Conservation (phyloP, 2,797 vertebrate species). For the Alcedo quadribrachys region DNA sequence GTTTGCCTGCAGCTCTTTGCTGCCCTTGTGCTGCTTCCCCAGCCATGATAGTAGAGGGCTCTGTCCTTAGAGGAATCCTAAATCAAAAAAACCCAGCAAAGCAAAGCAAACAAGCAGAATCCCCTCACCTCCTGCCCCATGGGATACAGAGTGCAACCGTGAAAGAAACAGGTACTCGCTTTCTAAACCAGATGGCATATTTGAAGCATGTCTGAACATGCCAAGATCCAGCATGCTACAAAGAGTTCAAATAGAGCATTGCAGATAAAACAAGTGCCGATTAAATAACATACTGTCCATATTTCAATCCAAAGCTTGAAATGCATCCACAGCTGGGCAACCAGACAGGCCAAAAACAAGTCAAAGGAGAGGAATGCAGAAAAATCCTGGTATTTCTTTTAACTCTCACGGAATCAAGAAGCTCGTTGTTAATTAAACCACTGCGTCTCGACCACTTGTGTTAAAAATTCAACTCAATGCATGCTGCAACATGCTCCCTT, state of each 20-base stretch:
- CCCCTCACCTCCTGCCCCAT: accelerated
- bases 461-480: not conserved
- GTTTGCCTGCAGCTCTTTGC: not conserved
- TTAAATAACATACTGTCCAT: not conserved
- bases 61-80: not conserved
- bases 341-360: not conserved
- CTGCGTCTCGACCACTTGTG: accelerated
- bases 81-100: not conserved
- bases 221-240: not conserved
- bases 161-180: not conserved
- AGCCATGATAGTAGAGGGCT: not conserved
- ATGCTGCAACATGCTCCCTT: accelerated
- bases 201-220: not conserved
- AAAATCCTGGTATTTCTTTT: not conserved
- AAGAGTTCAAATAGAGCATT: slow-evolving; percentile 14
- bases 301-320: not conserved
- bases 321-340: not conserved
- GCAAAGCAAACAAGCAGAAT: slow-evolving; percentile 10
- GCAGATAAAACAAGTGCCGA: slow-evolving; percentile 22
- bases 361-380: not conserved
- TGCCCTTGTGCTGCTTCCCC: not conserved
- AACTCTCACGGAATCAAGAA: not conserved
- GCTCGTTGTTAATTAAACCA: not conserved
- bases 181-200: slow-evolving; percentile 19
- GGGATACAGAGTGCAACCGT: not conserved